phyloP scores from a whole-genome alignment of 1,140 invertebrate genomes.

The Microplitis demolitor region DNA sequence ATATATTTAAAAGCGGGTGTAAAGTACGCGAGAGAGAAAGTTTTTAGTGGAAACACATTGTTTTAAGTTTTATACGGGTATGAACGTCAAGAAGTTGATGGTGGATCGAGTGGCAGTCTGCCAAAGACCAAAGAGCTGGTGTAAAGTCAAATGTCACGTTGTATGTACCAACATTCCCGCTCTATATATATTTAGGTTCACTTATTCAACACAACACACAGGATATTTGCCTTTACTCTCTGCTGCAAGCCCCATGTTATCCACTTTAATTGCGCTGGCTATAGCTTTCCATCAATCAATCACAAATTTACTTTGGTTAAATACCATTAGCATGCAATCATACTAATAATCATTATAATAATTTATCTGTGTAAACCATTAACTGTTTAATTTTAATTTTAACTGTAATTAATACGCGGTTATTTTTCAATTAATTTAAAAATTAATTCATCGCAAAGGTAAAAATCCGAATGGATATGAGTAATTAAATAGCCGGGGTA shows the following conservation, averaged over 20 bases:
- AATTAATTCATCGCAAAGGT: too few species aligned
- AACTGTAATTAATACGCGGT: too few species aligned
- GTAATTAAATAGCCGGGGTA: too few species aligned
- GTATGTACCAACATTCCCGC: conserved; percentile 27
- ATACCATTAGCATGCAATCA: too few species aligned
- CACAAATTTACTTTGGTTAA: too few species aligned
- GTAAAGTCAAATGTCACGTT: conserved; percentile 35
- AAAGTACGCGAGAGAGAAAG: not conserved
- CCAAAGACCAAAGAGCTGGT: conserved; percentile 21
- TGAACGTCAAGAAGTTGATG: conserved; percentile 9
- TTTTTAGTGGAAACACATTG: conserved; percentile 18
- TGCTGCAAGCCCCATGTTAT: not conserved
- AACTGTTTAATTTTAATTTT: too few species aligned
- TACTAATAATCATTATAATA: too few species aligned
- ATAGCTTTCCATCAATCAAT: too few species aligned
- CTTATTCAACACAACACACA: not conserved
- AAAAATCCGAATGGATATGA: too few species aligned
- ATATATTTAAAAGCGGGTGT: too few species aligned
- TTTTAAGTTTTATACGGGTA: conserved; percentile 30
- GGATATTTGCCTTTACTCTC: conserved; percentile 7
- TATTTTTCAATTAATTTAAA: too few species aligned
- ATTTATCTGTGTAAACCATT: too few species aligned
- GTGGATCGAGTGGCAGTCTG: conserved; percentile 31
- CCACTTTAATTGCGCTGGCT: not conserved
- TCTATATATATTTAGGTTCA: conserved; percentile 5